Evolutionary conservation across 2,797 vertebrate species (phyloP), one percentile per base, ranked within the genome.

Genomic region (Sus cebifrons): DNA sequence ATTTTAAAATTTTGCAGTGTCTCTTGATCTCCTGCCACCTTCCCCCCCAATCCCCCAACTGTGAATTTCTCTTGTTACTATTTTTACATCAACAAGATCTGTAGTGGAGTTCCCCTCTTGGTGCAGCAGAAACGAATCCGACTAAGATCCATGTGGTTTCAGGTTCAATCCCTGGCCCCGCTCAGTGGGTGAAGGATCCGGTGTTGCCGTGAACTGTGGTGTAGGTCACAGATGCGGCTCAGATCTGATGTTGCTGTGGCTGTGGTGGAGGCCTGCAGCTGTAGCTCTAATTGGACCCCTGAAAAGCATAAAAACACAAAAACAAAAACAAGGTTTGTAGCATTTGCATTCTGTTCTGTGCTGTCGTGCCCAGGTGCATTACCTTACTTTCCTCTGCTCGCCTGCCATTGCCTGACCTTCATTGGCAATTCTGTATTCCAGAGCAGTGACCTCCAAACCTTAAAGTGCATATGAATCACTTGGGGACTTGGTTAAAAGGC

Each of bases 21-120:
- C 70, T 78, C 0, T 5, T 17, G 44, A 78, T 40, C 20, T 71
- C 40, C 36, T 83, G 14, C 56, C 27, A 0, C 32, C 7, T 29
- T 5, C 6, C 3, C 0, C 2, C 15, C n/a, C 25, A 36, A 36
- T 6, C 2, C 1, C 3, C 9, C 4, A 12, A 1, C 64, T 67
- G 54, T 93, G n/a, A 17, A 23, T 87, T 68, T 83, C 71, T 86
- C 29, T 14, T 1, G 56, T 27, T 32, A 1, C n/a, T 17, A 0
- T 70, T 75, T 65, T 93, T 21, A 21, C 10, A 13, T 2, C 2
- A 23, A 27, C 0, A 1, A 87, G 52, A 1, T 32, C 67, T 20
- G 18, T 11, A 20, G 3, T 49, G 44, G 44, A 49, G 44, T 49
- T 49, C 44, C 44, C 44, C 44, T 49, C 9, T 49, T 49, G 44